Percentiles rank a stretch among this genome's conserved stretches.
phyloP scores from a whole-genome alignment of 2,888 invertebrate genomes.

The Eumacrocentrus americanus region DNA sequence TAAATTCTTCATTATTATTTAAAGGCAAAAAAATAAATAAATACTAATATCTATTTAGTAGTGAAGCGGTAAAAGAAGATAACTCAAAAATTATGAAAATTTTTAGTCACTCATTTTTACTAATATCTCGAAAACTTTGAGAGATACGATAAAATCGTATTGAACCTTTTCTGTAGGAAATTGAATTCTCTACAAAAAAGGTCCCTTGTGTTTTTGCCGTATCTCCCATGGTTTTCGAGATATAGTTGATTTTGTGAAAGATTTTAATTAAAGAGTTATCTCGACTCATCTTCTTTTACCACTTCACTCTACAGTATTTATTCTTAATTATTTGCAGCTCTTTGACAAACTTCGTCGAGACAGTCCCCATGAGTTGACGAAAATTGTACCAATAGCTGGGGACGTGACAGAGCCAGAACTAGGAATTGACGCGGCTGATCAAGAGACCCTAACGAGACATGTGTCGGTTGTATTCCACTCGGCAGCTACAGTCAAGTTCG shows the following conservation, averaged over 20 bases:
- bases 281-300: too few species aligned
- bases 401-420: conserved; percentile 69
- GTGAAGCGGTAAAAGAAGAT: too few species aligned
- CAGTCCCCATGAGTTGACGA: conserved; percentile 67
- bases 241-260: too few species aligned
- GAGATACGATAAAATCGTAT: too few species aligned
- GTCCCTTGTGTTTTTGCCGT: too few species aligned
- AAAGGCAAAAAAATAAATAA: neutral
- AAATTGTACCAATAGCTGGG: conserved; percentile 70
- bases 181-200: too few species aligned
- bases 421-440: conserved; percentile 65
- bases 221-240: too few species aligned
- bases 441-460: conserved; percentile 64
- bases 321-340: conserved; percentile 59
- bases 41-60: neutral
- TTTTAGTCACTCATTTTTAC: too few species aligned
- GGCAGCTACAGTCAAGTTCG: conserved; percentile 83
- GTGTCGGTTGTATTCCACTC: conserved; percentile 82
- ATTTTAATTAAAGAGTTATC: too few species aligned
- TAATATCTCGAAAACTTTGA: too few species aligned
- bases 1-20: neutral
- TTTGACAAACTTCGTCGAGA: conserved; percentile 68
- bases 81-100: too few species aligned
- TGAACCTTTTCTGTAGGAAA: too few species aligned
- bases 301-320: neutral